Base-by-base conservation (phyloP, 2,888 invertebrate species). In the Cataglyphis rosenhaueri region DNA sequence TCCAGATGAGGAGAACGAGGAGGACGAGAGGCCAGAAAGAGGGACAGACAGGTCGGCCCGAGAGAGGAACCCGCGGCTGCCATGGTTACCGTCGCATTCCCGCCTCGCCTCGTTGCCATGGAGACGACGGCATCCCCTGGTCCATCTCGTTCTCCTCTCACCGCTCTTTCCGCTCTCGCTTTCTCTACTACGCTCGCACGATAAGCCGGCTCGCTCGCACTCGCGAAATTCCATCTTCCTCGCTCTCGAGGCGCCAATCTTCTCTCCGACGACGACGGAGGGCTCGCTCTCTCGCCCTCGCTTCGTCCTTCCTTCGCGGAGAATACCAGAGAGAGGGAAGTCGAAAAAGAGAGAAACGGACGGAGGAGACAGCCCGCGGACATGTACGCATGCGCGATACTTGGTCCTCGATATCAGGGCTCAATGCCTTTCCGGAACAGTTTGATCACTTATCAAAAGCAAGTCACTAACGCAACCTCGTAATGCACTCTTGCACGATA, bases 81-180 rank as follows among this genome's bases (percentile, higher is more conserved):
- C 94, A 94, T 94, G 94, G 94, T 94, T 94, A 94, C 94, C 94
- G 92, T 92, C 93, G 93, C 94, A 94, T 94, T 94, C 94, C 94
- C 94, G 94, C 94, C 94, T 94, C 93, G 92, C 91, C 91, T 93
- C 93, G 96, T 96, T 95, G 95, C 95, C 95, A 96, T 96, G 95
- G 95, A 94, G 95, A 96, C 96, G 94, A 83, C 81, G 86, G 61
- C 89, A 87, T 91, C 90, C 83, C 87, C 83, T 84, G 82, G 79
- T 84, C 85, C 82, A 83, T 87, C 88, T 87, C 83, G 41, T 84
- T 84, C 87, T 74, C 79, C 76, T 86, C 89, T 88, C 87, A 52
- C 73, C 48, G 68, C 83, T 83, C 87, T 70, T 68, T 78, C 82
- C 86, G 65, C 68, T 73, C 81, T 71, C 76, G 83, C 89, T 88